These are phyloP conservation scores for Rotaria socialis DNA, from an alignment of 2,888 invertebrate genomes.

Conservation along the genomic window DNA sequence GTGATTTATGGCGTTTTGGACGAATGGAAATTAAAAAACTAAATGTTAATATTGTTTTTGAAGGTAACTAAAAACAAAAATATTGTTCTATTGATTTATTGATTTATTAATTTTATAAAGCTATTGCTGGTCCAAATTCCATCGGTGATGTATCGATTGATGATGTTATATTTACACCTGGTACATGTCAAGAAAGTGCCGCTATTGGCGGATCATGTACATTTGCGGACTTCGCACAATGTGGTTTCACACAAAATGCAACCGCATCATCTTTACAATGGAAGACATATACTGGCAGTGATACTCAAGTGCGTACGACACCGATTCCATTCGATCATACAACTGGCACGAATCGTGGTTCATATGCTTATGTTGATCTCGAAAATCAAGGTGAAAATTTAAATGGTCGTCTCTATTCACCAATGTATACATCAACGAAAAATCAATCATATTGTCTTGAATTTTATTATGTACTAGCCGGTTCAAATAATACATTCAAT, in stretches of 20 bases:
- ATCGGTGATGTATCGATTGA: slow-evolving; percentile 47
- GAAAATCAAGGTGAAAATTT: slow-evolving; percentile 36
- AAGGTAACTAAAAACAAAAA: background rate
- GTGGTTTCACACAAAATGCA: slow-evolving; percentile 39
- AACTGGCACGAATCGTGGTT: slow-evolving; percentile 46
- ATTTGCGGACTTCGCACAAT: slow-evolving; percentile 31
- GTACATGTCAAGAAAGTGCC: slow-evolving; percentile 43
- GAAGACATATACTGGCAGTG: background rate
- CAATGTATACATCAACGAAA: slow-evolving; percentile 3
- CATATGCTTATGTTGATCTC: slow-evolving; percentile 47
- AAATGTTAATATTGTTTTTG: slow-evolving; percentile 26
- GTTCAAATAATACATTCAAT: slow-evolving; percentile 38
- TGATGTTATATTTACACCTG: slow-evolving; percentile 45
- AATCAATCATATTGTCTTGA: slow-evolving; percentile 42
- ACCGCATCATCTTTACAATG: slow-evolving; percentile 29
- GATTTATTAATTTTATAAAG: background rate
- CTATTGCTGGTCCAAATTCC: slow-evolving; percentile 34
- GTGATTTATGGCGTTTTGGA: slow-evolving; percentile 18
- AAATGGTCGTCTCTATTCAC: slow-evolving; percentile 30
- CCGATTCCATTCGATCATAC: slow-evolving; percentile 47
- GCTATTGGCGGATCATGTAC: slow-evolving; percentile 41
- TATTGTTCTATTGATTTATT: background rate
- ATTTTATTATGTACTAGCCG: slow-evolving; percentile 41
- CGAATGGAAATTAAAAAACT: background rate
- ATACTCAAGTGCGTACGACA: background rate